Conservation (phyloP, 1,140 invertebrate genomes). For the Triops longicaudatus region DNA sequence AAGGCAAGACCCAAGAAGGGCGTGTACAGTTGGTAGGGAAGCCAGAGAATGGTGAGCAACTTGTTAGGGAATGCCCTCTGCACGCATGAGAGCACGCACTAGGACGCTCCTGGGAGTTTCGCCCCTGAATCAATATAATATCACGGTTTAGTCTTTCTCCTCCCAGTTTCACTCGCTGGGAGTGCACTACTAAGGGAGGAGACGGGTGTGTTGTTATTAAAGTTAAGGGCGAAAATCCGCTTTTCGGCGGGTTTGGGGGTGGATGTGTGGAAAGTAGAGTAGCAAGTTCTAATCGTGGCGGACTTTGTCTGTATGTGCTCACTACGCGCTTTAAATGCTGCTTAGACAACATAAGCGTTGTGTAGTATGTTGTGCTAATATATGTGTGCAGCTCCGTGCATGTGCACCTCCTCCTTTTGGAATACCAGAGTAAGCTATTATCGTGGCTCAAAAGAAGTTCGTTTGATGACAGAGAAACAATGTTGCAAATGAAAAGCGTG, state of each 20-base stretch:
- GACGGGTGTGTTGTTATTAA: not conserved
- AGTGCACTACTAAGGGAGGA: not conserved
- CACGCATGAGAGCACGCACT: not conserved
- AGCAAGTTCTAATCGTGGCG: not conserved
- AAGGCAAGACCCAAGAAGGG: not conserved
- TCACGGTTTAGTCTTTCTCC: not conserved
- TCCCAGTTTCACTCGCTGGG: not conserved
- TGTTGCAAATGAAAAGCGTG: too few relatives aligned
- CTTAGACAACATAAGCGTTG: slow-evolving; percentile 3
- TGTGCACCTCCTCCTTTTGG: too few relatives aligned
- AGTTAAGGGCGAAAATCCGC: not conserved
- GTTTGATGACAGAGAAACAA: too few relatives aligned
- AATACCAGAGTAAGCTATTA: too few relatives aligned
- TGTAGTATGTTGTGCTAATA: too few relatives aligned
- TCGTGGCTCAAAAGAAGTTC: too few relatives aligned
- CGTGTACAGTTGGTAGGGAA: not conserved
- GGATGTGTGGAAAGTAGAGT: not conserved
- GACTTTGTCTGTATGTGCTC: too few relatives aligned
- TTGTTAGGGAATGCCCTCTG: not conserved
- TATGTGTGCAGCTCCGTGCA: too few relatives aligned
- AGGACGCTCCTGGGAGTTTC: not conserved
- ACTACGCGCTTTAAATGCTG: not conserved
- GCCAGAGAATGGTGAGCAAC: not conserved
- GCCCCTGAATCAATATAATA: not conserved
- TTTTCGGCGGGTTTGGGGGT: too few relatives aligned